Conservation (phyloP, 1,140 invertebrate species). For the Holotrichia oblita region DNA sequence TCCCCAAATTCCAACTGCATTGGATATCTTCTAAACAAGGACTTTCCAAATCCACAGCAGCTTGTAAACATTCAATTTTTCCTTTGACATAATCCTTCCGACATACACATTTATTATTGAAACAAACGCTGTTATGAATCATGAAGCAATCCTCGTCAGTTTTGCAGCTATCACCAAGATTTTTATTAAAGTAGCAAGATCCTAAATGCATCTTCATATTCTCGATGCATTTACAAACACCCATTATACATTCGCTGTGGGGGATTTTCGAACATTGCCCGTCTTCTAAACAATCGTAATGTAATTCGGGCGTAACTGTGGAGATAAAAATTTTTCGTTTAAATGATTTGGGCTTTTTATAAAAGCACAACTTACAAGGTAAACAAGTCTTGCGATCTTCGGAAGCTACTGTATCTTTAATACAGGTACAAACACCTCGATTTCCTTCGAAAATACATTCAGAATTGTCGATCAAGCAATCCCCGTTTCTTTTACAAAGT, state of each 20-base stretch:
- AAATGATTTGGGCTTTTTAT: not conserved
- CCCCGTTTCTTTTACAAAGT: not conserved
- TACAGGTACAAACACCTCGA: not conserved
- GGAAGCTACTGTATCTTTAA: not conserved
- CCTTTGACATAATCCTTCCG: not conserved
- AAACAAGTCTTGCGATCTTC: not conserved
- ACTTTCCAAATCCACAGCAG: not conserved
- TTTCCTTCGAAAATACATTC: not conserved
- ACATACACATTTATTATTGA: not conserved
- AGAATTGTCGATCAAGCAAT: not conserved
- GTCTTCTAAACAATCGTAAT: not conserved
- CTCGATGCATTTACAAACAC: not conserved
- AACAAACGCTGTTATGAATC: not conserved
- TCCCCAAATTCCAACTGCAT: not conserved
- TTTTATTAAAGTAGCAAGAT: not conserved
- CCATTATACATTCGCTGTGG: not conserved
- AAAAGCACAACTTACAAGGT: not conserved
- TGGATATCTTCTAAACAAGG: not conserved
- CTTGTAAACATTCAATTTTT: not conserved
- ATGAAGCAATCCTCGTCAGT: not conserved
- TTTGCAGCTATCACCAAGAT: not conserved
- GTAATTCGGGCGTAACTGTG: not conserved
- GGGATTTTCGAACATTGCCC: not conserved
- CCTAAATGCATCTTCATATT: not conserved
- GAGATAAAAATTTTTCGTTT: not conserved